Evolutionary conservation across 2,888 invertebrate genomes (phyloP).

Genomic region (Sinopyrophorus schimmeli): DNA sequence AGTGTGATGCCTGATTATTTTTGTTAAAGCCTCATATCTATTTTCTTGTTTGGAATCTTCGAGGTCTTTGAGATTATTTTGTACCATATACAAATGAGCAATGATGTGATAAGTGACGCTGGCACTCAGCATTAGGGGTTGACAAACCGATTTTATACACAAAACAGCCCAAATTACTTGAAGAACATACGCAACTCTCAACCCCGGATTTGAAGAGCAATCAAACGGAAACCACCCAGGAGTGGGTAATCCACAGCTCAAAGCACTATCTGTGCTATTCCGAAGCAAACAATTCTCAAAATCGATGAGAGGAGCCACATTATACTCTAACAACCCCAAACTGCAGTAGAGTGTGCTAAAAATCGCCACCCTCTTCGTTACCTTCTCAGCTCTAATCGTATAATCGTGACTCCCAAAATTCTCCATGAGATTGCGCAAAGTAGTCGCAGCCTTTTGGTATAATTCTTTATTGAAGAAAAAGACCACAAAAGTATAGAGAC

Average conservation of each 20-base stretch:
- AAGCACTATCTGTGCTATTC: background rate
- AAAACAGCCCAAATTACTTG: background rate
- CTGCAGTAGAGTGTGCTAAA: background rate
- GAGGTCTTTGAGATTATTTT: background rate
- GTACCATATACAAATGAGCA: constrained; percentile 2
- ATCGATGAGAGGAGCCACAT: background rate
- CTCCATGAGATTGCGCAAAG: background rate
- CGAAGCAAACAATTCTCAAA: constrained; percentile 1
- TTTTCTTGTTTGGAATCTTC: background rate
- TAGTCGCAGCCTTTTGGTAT: background rate
- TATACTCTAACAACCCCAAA: constrained; percentile 1
- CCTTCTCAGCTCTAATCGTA: constrained; percentile 4
- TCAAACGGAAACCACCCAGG: constrained; percentile 15
- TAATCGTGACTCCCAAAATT: constrained; percentile 2
- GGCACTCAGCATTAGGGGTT: background rate
- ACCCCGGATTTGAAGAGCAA: background rate
- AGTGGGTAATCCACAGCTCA: constrained; percentile 13
- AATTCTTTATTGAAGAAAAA: background rate
- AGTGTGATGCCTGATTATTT: constrained; percentile 2
- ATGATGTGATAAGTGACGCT: constrained; percentile 12
- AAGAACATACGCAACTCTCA: constrained; percentile 1
- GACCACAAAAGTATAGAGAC: background rate
- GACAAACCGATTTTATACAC: background rate
- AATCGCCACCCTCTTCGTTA: background rate
- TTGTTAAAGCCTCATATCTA: background rate